Conservation (phyloP, 1,140 invertebrate genomes). For the silkworm (Bombyx mori) region ASM3026992v2 NC_085114.1:1869001-1869500, state of each 20-base stretch:
- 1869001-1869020: background rate
- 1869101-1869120: slow-evolving; percentile 72
- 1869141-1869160: slow-evolving; percentile 68
- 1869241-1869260: background rate
- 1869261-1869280: background rate
- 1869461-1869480: background rate
- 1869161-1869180: slow-evolving; percentile 67
- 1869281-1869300: background rate
- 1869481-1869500: slow-evolving; percentile 4
- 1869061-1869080: slow-evolving; percentile 72
- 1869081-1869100: slow-evolving; percentile 71
- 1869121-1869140: slow-evolving; percentile 62
- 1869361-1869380: too few species aligned
- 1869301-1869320: background rate
- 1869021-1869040: slow-evolving; percentile 24
- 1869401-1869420: background rate
- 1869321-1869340: background rate
- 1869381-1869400: background rate
- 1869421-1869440: background rate
- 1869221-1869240: background rate
- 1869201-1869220: slow-evolving; percentile 11
- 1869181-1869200: slow-evolving; percentile 64
- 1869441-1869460: background rate
- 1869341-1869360: too few species aligned
- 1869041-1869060: slow-evolving; percentile 42